These are phyloP conservation scores for Pterocles orientalis DNA, from an alignment of 2,113 vertebrate species.

Conservation along the genomic window DNA sequence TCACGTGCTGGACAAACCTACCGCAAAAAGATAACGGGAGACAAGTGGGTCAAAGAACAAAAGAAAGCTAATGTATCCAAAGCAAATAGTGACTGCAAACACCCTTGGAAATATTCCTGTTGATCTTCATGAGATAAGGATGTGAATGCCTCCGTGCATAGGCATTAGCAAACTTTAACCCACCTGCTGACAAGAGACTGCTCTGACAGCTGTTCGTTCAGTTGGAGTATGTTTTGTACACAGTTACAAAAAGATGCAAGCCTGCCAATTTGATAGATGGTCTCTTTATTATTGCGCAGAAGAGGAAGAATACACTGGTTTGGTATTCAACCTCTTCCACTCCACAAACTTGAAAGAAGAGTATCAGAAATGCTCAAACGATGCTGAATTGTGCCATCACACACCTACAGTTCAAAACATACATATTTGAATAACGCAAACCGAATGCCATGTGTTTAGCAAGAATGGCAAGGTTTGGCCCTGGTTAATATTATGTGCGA, in stretches of 20 bases:
- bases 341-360: conserved; percentile 16
- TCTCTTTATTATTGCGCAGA: conserved; percentile 56
- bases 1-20: not conserved
- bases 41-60: not conserved
- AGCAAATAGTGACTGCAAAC: not conserved
- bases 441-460: not conserved
- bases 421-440: not conserved
- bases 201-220: conserved; percentile 64
- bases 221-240: conserved; percentile 17
- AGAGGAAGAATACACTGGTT: conserved; percentile 36
- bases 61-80: not conserved
- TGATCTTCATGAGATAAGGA: not conserved
- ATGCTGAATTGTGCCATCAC: not conserved
- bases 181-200: conserved; percentile 41
- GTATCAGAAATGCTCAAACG: conserved; percentile 27
- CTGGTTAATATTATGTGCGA: not conserved
- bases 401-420: not conserved
- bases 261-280: conserved; percentile 47
- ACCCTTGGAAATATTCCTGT: not conserved
- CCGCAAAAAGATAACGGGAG: not conserved
- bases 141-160: not conserved
- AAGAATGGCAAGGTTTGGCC: not conserved
- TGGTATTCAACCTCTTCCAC: conserved; percentile 44
- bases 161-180: conserved; percentile 46
- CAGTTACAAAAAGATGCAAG: conserved; percentile 18